Base-by-base conservation (phyloP, 2,797 vertebrate genomes). In the Manis javanica region DNA sequence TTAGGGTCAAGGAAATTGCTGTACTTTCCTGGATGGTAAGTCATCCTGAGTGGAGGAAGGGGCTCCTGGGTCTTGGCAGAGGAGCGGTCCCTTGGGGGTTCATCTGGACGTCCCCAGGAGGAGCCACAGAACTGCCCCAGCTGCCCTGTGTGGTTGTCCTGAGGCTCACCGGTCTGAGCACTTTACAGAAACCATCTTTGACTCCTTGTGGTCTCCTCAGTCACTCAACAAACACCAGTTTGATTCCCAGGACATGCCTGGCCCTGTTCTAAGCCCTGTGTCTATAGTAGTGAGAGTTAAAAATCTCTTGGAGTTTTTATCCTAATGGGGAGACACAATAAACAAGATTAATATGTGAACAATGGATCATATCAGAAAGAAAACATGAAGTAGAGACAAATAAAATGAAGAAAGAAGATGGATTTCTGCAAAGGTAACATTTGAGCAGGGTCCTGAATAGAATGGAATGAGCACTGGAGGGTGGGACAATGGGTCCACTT, bases 241-340 rank as follows among this genome's bases (percentile, higher is more conserved):
- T 84, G 75, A 31, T 72, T n/a, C 24, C 21, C 8, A 31, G 34
- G 63, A 49, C 6, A 1, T 1, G 1, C 64, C 55, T 57, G 74
- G 69, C 75, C 16, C 55, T 53, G 46, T 39, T 69, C 46, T 75
- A 26, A 79, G 51, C 23, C 3, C 26, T 9, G 23, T 53, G 69
- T 57, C 10, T 39, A 23, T 7, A 34, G 34, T 23, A 51, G 42
- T 42, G 7, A 87, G 91, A 57, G 86, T 39, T 34, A 29, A 18
- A 89, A 51, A 78, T 21, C 39, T 42, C 90, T 46, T 21, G 37
- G 92, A 57, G 53, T 64, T 95, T 93, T 86, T 69, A 69, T 90
- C 83, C 75, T 88, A 77, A 68, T 49, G 46, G 85, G 23, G 64
- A 96, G 74, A 74, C 21, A 68, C 55, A 31, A 69, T 72, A 55